These are phyloP conservation scores for Percina caprodes DNA, from an alignment of 2,113 vertebrate genomes.

Conservation along the genomic window DNA sequence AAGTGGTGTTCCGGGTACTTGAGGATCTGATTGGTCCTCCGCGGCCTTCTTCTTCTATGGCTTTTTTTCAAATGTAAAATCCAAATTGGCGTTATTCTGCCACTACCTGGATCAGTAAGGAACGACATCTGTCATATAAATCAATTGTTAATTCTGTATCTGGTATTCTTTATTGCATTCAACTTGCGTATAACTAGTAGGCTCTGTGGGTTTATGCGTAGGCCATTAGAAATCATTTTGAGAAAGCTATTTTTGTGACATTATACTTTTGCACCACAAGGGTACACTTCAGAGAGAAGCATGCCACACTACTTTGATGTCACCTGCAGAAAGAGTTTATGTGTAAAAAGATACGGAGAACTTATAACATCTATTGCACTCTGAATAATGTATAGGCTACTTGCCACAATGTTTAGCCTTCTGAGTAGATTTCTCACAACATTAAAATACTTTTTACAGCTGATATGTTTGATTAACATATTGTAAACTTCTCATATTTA, in stretches of 20 bases:
- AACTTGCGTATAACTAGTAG: too few species aligned
- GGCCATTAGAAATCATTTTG: background rate
- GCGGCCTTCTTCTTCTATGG: slow-evolving; percentile 39
- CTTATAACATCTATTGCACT: background rate
- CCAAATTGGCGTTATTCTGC: background rate
- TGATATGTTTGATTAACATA: background rate
- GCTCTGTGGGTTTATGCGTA: too few species aligned
- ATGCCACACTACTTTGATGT: background rate
- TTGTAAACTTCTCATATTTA: too few species aligned
- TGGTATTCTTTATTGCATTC: background rate
- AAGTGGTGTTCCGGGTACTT: slow-evolving; percentile 42
- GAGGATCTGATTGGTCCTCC: slow-evolving; percentile 59
- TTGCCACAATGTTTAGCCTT: background rate
- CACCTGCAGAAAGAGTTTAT: background rate
- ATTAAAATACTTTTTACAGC: background rate
- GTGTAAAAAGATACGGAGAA: background rate
- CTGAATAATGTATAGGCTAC: background rate
- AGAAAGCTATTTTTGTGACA: background rate
- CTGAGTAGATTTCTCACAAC: background rate
- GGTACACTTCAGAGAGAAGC: background rate
- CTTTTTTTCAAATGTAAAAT: background rate
- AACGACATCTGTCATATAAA: background rate
- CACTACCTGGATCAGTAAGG: background rate
- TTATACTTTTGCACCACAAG: background rate
- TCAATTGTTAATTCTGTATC: too few species aligned